Evolutionary conservation across 2,797 vertebrate genomes (phyloP).

Genomic region (Clamator glandarius): DNA sequence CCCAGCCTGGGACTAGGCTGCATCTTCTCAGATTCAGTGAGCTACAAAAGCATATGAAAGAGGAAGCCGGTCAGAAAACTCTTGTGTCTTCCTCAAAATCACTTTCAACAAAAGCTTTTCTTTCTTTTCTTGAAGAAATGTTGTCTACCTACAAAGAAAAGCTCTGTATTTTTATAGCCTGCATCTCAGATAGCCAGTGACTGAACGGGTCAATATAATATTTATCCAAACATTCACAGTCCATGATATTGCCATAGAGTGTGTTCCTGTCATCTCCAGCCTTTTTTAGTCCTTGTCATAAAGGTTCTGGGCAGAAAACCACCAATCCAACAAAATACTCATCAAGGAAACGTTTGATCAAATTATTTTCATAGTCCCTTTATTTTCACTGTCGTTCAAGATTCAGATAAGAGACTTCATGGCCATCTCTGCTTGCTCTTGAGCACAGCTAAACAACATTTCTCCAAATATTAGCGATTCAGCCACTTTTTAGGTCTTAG

Average conservation of each 20-base stretch:
- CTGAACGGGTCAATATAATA: not conserved
- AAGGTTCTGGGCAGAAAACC: not conserved
- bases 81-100: not conserved
- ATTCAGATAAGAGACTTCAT: not conserved
- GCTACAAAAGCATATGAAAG: not conserved
- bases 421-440: not conserved
- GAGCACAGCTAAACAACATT: not conserved
- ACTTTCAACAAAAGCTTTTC: not conserved
- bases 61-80: not conserved
- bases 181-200: not conserved
- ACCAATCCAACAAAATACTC: not conserved
- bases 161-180: not conserved
- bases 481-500: not conserved
- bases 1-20: not conserved
- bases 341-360: not conserved
- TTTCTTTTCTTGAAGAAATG: not conserved
- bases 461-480: not conserved
- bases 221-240: not conserved
- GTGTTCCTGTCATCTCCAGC: not conserved
- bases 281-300: not conserved
- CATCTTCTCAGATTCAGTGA: not conserved
- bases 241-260: not conserved
- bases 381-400: not conserved
- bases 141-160: not conserved
- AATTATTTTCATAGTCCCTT: not conserved